Evolutionary conservation across 2,888 invertebrate species (phyloP), one percentile per base, ranked within the genome.

Genomic region (Nemotelus pantherinus): DNA sequence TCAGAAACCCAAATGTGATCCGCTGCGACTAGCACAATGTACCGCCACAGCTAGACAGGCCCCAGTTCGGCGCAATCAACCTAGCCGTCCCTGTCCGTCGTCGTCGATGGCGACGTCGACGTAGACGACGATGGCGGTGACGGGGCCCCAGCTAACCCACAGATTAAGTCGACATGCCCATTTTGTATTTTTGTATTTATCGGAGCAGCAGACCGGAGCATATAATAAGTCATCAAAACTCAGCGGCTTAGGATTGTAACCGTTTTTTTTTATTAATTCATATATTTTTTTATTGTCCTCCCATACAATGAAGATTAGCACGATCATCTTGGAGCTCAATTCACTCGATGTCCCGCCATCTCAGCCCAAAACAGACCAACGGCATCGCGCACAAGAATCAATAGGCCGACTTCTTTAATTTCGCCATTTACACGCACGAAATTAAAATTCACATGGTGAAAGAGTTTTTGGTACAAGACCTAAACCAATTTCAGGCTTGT

Each of bases 1-100:
- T 60, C 72, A 44, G 25, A 72, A 74, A 70, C 55, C 70, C 55
- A 70, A 70, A 70, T 70, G 70, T 63, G 74, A 47, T 60, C 74
- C 41, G 72, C 47, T 43, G 72, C 41, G 70, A 47, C 58, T 25
- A 10, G 25, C 25, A 25, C 25, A 25, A 25, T 25, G 25, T 25
- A 25, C 25, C 25, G 25, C 25, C 25, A 25, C 25, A 25, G 25
- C 25, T 25, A 25, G 72, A 45, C 45, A 41, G 72, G 74, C 63
- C 25, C 47, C n/a, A 58, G 58, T 50, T 25, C 50, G 47, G 70
- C 70, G 65, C 65, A 65, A 65, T 65, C 65, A 48, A 43, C 41
- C n/a, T 2, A 43, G 60, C 60, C 41, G 7, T 25, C 25, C 25
- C 25, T 25, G 60, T 43, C 60, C 7, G 25, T 43, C 60, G 7